phyloP scores from a whole-genome alignment of 2,113 vertebrate species.

The Panthera leo region DNA sequence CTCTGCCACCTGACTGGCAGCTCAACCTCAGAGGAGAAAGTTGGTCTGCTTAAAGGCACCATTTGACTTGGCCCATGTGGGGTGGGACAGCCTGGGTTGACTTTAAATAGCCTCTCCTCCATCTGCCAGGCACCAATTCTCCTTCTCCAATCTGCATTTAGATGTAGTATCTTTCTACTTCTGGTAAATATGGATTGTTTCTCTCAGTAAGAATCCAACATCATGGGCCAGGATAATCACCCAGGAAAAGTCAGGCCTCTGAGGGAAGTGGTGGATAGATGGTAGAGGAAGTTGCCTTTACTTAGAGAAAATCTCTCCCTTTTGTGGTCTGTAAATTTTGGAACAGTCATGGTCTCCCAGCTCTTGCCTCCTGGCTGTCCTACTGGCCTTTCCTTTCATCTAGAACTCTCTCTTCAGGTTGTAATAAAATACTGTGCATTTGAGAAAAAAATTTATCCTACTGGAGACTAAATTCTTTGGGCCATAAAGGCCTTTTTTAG shows the following conservation, averaged over 20 bases:
- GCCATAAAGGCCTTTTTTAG: not conserved
- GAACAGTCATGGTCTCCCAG: not conserved
- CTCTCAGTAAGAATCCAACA: not conserved
- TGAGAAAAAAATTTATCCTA: not conserved
- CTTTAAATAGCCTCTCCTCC: not conserved
- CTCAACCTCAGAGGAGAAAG: not conserved
- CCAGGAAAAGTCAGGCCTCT: not conserved
- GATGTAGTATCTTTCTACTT: not conserved
- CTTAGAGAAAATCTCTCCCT: not conserved
- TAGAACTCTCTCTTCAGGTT: not conserved
- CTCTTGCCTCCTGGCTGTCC: not conserved
- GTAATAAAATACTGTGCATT: not conserved
- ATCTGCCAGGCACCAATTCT: not conserved
- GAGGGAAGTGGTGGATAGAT: not conserved
- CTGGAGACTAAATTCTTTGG: conserved; percentile 31
- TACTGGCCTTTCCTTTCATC: not conserved
- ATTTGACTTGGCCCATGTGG: not conserved
- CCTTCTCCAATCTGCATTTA: not conserved
- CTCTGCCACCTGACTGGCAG: not conserved
- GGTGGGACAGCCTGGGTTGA: not conserved
- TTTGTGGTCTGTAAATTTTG: not conserved
- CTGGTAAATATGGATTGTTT: not conserved
- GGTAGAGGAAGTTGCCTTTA: not conserved
- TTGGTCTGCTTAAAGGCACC: not conserved
- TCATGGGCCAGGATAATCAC: not conserved